Evolutionary conservation across 2,113 vertebrate genomes (phyloP).

Genomic region (Gobiocypris rarus): DNA sequence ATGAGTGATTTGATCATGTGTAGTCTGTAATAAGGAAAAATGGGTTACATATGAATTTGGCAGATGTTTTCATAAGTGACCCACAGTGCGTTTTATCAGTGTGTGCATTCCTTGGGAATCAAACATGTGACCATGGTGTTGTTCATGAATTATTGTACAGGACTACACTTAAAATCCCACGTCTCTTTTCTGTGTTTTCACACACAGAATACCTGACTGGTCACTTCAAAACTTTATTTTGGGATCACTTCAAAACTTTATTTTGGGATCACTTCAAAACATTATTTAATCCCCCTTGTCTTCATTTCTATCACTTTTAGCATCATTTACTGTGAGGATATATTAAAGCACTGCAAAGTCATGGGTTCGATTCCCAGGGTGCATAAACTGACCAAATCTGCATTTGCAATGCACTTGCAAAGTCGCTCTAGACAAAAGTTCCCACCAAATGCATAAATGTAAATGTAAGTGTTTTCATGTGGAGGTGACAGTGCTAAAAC

Average conservation of each 20-base stretch:
- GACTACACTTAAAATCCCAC: background rate
- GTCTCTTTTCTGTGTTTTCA: background rate
- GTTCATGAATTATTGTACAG: background rate
- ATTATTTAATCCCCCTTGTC: background rate
- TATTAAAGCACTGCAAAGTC: too few species aligned
- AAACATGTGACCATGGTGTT: background rate
- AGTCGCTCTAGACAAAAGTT: background rate
- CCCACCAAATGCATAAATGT: background rate
- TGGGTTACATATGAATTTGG: background rate
- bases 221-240: background rate
- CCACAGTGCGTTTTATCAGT: background rate
- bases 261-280: too few species aligned
- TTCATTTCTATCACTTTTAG: background rate
- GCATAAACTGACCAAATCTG: background rate
- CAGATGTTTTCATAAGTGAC: background rate
- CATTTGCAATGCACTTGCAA: background rate
- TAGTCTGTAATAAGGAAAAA: conserved; percentile 60
- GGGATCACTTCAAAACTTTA: too few species aligned
- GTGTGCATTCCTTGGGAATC: background rate
- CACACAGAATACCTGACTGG: too few species aligned
- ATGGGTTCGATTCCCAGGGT: background rate
- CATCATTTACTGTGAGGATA: background rate
- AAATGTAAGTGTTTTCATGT: background rate
- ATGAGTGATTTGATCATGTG: conserved; percentile 57
- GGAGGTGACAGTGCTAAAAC: background rate